Evolutionary conservation across 2,888 invertebrate genomes (phyloP).

Genomic region (Trissoscelio sp.): DNA sequence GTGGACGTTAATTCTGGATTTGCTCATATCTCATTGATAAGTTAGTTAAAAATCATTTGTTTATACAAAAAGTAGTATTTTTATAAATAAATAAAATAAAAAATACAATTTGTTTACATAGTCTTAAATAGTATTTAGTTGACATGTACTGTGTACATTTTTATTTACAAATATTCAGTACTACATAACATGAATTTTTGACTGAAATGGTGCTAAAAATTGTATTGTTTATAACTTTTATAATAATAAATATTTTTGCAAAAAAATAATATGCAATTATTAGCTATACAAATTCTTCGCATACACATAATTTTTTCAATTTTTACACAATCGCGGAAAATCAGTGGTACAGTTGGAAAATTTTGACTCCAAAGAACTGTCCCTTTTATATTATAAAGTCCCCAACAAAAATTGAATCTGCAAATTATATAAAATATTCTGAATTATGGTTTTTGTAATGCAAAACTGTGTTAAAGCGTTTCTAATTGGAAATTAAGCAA

Average conservation of each 20-base stretch:
- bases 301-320: conserved; percentile 6
- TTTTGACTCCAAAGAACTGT: no score
- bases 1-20: no score
- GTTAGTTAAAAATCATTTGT: neutral
- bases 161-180: conserved; percentile 6
- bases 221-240: conserved; percentile 7
- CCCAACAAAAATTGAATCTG: no score
- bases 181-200: conserved; percentile 1
- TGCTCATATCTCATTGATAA: neutral
- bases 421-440: no score
- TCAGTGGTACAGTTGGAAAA: conserved; percentile 4
- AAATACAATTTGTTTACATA: conserved; percentile 1
- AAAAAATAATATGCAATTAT: neutral
- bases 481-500: no score
- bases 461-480: no score
- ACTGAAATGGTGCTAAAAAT: neutral
- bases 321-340: neutral
- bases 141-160: conserved; percentile 1
- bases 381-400: no score
- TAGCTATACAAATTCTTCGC: neutral
- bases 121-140: conserved; percentile 6
- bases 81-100: neutral
- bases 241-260: conserved; percentile 11
- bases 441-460: no score
- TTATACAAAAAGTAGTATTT: neutral